These are phyloP conservation scores for Odontesthes bonariensis DNA, from an alignment of 2,113 vertebrate genomes.

Conservation along the genomic window DNA sequence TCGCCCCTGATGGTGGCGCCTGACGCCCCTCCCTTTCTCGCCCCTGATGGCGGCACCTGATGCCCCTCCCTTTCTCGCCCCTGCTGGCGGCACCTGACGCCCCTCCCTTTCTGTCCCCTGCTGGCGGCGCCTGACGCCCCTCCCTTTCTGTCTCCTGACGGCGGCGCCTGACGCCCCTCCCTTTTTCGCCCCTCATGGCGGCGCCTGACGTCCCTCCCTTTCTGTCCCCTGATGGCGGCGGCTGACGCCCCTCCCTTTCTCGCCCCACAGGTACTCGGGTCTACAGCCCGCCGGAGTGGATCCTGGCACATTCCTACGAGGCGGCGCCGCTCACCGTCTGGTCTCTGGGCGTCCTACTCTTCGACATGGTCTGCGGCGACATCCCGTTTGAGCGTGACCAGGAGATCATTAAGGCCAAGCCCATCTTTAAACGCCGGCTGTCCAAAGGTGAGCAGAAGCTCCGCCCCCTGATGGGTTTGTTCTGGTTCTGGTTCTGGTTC, in stretches of 20 bases:
- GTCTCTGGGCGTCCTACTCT: conserved; percentile 89
- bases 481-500: neutral
- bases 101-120: no score
- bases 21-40: no score
- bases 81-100: no score
- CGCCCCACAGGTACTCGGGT: conserved; percentile 85
- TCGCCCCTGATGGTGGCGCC: no score
- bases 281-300: conserved; percentile 90
- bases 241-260: fast-evolving
- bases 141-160: no score
- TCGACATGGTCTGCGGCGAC: conserved; percentile 91
- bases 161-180: no score
- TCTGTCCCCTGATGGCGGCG: neutral
- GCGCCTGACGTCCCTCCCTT: no score
- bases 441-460: conserved; percentile 80
- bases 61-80: no score
- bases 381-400: conserved; percentile 88
- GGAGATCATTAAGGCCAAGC: conserved; percentile 83
- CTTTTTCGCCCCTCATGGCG: no score
- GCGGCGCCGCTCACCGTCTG: conserved; percentile 86
- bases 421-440: conserved; percentile 81
- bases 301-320: conserved; percentile 81
- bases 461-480: neutral
- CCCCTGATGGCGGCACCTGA: no score
- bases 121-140: no score